A percentile compares a stretch with the other conserved stretches of the same genome.
Conservation (phyloP, 2,888 invertebrate species). For the Chrysodeixis includens region DNA sequence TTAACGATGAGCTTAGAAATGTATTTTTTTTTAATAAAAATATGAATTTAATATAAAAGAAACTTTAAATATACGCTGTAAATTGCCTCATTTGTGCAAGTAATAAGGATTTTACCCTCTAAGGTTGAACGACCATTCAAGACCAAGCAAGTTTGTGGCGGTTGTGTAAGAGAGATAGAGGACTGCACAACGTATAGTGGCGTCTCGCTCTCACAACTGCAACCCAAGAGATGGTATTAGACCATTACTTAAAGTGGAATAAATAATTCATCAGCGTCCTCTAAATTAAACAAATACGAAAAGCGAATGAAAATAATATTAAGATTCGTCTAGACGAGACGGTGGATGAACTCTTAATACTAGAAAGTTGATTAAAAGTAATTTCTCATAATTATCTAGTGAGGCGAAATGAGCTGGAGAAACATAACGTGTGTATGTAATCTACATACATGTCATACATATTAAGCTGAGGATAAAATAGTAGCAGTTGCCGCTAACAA, state of each 20-base stretch:
- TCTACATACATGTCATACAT: too few species aligned
- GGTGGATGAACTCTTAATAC: conserved; percentile 31
- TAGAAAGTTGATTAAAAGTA: neutral
- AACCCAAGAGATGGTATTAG: neutral
- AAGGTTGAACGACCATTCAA: too few species aligned
- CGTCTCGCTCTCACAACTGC: too few species aligned
- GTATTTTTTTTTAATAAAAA: too few species aligned
- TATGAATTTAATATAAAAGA: neutral
- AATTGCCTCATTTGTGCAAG: neutral
- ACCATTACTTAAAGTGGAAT: conserved; percentile 7
- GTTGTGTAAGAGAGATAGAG: too few species aligned
- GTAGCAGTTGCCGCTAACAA: neutral
- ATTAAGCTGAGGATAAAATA: neutral
- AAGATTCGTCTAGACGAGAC: conserved; percentile 33
- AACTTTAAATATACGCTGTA: neutral
- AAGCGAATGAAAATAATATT: conserved; percentile 27
- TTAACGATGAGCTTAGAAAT: too few species aligned
- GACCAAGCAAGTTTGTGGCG: too few species aligned
- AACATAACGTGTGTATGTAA: neutral
- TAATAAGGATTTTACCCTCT: neutral
- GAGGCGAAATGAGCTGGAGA: neutral
- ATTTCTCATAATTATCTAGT: conserved; percentile 4
- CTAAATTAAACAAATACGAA: conserved; percentile 30
- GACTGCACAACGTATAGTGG: too few species aligned
- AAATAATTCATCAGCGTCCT: neutral